These are phyloP conservation scores for Siniperca obscura DNA, from an alignment of 2,797 vertebrate species.

Conservation along the genomic window DNA sequence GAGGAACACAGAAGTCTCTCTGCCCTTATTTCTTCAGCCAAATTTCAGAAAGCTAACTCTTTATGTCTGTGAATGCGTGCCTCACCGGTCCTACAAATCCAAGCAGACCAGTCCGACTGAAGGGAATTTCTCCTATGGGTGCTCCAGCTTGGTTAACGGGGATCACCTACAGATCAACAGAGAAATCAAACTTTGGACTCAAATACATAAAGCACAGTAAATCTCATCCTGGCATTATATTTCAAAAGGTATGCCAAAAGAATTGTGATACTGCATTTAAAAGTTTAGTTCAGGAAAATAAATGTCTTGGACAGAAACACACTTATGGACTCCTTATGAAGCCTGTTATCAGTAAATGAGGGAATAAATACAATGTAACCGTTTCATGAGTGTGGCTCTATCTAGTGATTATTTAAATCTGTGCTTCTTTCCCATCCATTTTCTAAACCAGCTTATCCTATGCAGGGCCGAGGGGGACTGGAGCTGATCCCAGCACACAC, in stretches of 20 bases:
- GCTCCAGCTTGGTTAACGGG: conserved; percentile 92
- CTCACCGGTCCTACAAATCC: conserved; percentile 98
- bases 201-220: background rate
- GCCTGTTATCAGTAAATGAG: background rate
- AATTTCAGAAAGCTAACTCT: background rate
- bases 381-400: conserved; percentile 22
- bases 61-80: conserved; percentile 8
- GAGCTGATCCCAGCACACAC: background rate
- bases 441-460: background rate
- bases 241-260: background rate
- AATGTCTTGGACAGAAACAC: conserved; percentile 6
- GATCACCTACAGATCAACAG: conserved; percentile 87
- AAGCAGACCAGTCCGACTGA: conserved; percentile 92
- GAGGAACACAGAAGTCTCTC: background rate
- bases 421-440: conserved; percentile 11
- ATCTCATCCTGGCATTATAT: background rate
- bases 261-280: background rate
- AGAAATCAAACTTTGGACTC: background rate
- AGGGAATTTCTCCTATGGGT: conserved; percentile 94
- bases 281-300: background rate
- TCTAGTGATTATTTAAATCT: conserved; percentile 23
- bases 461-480: background rate
- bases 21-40: background rate
- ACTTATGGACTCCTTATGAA: background rate
- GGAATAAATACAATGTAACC: background rate